Base-by-base conservation (phyloP, 2,797 vertebrate genomes). In the Pangasius macronema region DNA sequence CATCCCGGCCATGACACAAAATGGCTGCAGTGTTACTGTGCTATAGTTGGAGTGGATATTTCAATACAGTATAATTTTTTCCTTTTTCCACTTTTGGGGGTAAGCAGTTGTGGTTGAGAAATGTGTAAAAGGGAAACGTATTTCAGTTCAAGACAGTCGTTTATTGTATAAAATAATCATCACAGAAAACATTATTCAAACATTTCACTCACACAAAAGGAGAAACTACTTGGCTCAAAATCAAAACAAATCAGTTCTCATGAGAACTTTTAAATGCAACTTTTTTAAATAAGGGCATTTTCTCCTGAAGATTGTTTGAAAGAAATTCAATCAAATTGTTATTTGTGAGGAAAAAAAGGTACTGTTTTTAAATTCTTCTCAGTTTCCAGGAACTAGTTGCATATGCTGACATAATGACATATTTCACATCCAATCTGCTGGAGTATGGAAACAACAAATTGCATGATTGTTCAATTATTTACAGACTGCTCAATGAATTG, bases 391-490 rank as follows among this genome's bases (percentile, higher is more conserved):
- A 68, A 24, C 70, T n/a, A n/a, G n/a, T n/a, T n/a, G 7, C 9
- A 70, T 4, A 27, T 75, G 1, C 46, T 46, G 46, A 46, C 9
- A 9, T 2, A n/a, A 16, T 51, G 46, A 5, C 72, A 10, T 73
- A 61, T 61, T 42, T 33, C 33, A 14, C 22, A 65, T 65, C 59
- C 49, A 49, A 65, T 30, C 42, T 67, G 18, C n/a, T 51, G 63
- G 11, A 33, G 16, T 83, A 59, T 59, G 24, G 53, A 39, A 79
- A 39, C 10, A 39, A 4, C 22, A 20, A 82, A 63, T 2, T 36
- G 20, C 30, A 55, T 22, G 42, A 30, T 79, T 27, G 72, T 67
- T 85, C 33, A 85, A 77, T 85, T 77, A 85, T 77, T 77, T 63
- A 80, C 75, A 79, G 84, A 51, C 42, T 27, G 1, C 22, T 53